A percentile compares a stretch with the other conserved stretches of the same genome.
Conservation (phyloP, 2,797 vertebrate species). For the Streptopelia turtur region DNA sequence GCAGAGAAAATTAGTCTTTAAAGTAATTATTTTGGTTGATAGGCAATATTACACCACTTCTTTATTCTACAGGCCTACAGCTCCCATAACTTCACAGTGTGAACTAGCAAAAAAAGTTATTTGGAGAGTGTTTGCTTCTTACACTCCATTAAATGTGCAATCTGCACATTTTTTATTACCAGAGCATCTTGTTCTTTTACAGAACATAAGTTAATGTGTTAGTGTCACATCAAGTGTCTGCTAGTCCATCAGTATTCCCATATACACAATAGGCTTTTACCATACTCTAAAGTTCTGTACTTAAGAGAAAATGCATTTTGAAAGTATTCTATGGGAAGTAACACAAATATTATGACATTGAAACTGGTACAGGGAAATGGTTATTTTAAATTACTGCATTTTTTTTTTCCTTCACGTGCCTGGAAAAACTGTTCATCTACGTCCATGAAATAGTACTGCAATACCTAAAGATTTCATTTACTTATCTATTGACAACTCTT, state of each 20-base stretch:
- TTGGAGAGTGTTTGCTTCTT: constrained; percentile 16
- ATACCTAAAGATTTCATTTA: background rate
- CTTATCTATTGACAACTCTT: background rate
- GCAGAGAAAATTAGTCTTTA: background rate
- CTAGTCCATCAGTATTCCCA: background rate
- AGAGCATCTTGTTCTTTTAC: constrained; percentile 31
- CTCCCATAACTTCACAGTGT: background rate
- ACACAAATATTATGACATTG: background rate
- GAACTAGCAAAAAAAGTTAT: constrained; percentile 45
- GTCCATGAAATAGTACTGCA: background rate
- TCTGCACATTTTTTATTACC: background rate
- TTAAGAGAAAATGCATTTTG: background rate
- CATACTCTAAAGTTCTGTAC: background rate
- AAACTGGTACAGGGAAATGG: background rate
- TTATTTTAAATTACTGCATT: background rate
- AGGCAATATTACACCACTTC: background rate
- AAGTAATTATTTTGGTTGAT: constrained; percentile 30
- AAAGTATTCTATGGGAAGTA: background rate
- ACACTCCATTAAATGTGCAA: constrained; percentile 14
- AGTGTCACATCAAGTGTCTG: constrained; percentile 5
- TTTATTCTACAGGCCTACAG: constrained; percentile 15
- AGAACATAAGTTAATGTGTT: constrained; percentile 52
- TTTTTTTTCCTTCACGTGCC: background rate
- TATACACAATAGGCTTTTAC: background rate
- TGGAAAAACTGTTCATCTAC: background rate